These are phyloP conservation scores for Ahaetulla prasina DNA, from an alignment of 2,113 vertebrate species.

Conservation along the genomic window DNA sequence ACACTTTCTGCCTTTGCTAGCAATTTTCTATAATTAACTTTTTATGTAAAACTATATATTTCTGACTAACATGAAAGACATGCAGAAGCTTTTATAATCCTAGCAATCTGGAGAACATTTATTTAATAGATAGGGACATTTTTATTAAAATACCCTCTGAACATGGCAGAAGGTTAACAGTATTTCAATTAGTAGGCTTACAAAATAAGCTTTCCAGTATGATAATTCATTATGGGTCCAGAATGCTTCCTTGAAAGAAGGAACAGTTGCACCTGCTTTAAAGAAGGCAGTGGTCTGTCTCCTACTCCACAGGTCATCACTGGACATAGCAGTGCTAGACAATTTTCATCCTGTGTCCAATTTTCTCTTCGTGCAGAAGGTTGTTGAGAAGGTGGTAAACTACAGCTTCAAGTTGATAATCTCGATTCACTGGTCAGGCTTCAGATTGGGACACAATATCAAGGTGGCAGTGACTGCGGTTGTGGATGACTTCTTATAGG, in stretches of 20 bases:
- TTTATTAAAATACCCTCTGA: not conserved
- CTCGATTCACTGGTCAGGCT: not conserved
- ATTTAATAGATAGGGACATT: not conserved
- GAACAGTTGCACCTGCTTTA: not conserved
- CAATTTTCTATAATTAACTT: conserved; percentile 6
- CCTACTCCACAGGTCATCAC: not conserved
- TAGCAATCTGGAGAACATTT: not conserved
- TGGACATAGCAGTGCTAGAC: not conserved
- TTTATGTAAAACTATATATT: not conserved
- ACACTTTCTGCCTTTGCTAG: not conserved
- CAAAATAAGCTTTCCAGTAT: not conserved
- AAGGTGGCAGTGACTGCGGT: not conserved
- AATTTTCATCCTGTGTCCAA: not conserved
- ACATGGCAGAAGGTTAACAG: not conserved
- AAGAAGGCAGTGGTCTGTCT: not conserved
- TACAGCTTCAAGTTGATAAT: not conserved
- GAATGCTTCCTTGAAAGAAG: not conserved
- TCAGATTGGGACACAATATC: not conserved
- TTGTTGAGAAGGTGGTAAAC: not conserved
- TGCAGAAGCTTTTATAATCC: not conserved
- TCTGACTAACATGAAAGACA: not conserved
- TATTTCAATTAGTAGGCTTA: not conserved
- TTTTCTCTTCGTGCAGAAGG: not conserved
- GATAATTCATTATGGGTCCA: not conserved
- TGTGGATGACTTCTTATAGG: not conserved